Conservation (phyloP, 2,888 invertebrate genomes). For the Drepanosiphum platanoidis region DNA sequence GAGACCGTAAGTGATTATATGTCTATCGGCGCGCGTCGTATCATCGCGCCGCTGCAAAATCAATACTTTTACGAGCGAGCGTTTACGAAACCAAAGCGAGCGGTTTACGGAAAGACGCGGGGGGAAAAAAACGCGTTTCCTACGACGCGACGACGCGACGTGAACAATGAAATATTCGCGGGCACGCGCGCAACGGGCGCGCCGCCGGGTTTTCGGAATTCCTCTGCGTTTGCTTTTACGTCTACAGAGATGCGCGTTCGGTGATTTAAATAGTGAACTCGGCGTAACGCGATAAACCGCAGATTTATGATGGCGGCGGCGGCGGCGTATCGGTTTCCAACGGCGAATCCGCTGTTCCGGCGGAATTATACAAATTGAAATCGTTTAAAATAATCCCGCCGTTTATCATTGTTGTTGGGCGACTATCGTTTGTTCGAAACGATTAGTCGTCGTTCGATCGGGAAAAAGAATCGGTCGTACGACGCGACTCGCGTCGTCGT, state of each 20-base stretch:
- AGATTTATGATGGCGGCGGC: not conserved
- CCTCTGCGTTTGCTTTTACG: not conserved
- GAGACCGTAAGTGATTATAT: not conserved
- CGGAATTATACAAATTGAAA: not conserved
- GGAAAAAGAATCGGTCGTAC: not conserved
- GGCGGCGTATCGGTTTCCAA: not conserved
- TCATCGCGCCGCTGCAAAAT: not conserved
- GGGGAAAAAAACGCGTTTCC: not conserved
- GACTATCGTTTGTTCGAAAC: not conserved
- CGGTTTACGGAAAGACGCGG: not conserved
- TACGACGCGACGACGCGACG: too few species aligned
- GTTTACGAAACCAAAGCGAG: not conserved
- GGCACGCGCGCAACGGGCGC: not conserved
- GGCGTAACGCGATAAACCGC: not conserved
- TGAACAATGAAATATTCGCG: not conserved
- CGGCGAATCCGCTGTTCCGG: too few species aligned
- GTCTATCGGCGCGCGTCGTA: not conserved
- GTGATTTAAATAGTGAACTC: not conserved
- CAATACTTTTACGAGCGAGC: not conserved
- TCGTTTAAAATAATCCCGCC: not conserved
- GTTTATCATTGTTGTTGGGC: not conserved
- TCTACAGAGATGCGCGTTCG: not conserved
- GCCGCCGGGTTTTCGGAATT: conserved; percentile 10
- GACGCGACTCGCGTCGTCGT: not conserved
- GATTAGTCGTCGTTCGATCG: not conserved